A percentile compares a stretch with the other conserved stretches of the same genome.
Evolutionary conservation across 2,113 vertebrate species (phyloP).

Genomic region (Bujurquina vittata): DNA sequence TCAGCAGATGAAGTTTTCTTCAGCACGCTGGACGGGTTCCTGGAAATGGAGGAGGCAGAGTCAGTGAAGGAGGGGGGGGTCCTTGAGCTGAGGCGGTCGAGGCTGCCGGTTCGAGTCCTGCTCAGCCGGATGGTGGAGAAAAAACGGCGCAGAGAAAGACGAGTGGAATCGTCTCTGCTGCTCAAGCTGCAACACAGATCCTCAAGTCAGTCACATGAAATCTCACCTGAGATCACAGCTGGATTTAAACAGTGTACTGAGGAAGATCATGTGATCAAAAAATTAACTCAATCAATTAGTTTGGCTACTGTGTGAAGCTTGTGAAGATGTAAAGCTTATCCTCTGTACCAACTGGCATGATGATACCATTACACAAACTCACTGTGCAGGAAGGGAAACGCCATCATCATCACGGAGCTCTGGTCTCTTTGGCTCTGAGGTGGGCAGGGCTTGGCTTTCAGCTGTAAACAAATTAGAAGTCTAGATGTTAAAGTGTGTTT

Average conservation of each 20-base stretch:
- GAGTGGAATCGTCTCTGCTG: constrained; percentile 46
- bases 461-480: constrained; percentile 36
- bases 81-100: constrained; percentile 78
- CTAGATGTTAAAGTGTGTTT: background rate
- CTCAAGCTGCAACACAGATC: constrained; percentile 20
- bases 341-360: background rate
- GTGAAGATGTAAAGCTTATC: background rate
- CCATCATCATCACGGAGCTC: constrained; percentile 29
- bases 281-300: background rate
- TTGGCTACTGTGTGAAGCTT: too few relatives aligned
- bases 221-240: background rate
- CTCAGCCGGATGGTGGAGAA: constrained; percentile 82
- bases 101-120: constrained; percentile 83
- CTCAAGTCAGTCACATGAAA: background rate
- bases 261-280: background rate
- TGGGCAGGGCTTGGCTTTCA: background rate
- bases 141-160: constrained; percentile 82
- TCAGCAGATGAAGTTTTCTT: constrained; percentile 85
- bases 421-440: constrained; percentile 40
- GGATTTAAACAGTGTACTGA: background rate
- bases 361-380: constrained; percentile 31
- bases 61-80: background rate
- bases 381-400: constrained; percentile 54
- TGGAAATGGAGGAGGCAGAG: background rate
- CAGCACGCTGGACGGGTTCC: constrained; percentile 28